Evolutionary conservation across 2,888 invertebrate genomes (phyloP), one percentile per base, ranked within the genome.

Genomic region (Pogonocherus hispidulus): DNA sequence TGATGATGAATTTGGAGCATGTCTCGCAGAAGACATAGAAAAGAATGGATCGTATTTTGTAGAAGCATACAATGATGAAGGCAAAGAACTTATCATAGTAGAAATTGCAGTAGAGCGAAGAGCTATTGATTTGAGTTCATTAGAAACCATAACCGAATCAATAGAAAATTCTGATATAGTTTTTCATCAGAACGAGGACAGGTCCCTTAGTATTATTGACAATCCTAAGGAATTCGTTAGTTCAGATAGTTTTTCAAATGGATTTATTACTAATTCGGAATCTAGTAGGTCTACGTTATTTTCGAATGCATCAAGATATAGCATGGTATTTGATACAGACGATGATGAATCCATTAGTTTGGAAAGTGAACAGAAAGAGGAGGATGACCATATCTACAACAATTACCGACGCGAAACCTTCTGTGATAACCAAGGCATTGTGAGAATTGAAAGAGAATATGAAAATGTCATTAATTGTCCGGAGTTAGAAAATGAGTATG

Each of bases 21-120:
- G 64, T 14, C 51, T 77, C 11, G 60, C 60, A 4, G 76, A 78
- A 18, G 76, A 75, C 23, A 54, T 78, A 2, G 74, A 78, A 59
- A n/a, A n/a, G 2, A 67, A 67, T 5, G 77, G 76, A 4, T 46
- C 75, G 3, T 64, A 70, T 56, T 76, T 81, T 51, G 70, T 81
- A 3, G 83, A 83, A 77, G 78, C 83, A 11, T 83, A 79, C 63
- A 83, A 83, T 49, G 74, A 73, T 23, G 75, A 76, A 11, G 81
- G 79, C 9, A 71, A 75, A 20, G 83, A 83, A 75, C 70, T 83
- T 18, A 69, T 82, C 3, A 70, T 79, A 57, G 76, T 76, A 8
- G 62, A 63, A 52, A 51, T 63, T 52, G 51, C 62, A 66, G 59
- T 81, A 4, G 78, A 79, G 23, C 67, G 76, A 57, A 65, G 41